Evolutionary conservation across 2,113 vertebrate species (phyloP).

Genomic region (Chionomys nivalis): DNA sequence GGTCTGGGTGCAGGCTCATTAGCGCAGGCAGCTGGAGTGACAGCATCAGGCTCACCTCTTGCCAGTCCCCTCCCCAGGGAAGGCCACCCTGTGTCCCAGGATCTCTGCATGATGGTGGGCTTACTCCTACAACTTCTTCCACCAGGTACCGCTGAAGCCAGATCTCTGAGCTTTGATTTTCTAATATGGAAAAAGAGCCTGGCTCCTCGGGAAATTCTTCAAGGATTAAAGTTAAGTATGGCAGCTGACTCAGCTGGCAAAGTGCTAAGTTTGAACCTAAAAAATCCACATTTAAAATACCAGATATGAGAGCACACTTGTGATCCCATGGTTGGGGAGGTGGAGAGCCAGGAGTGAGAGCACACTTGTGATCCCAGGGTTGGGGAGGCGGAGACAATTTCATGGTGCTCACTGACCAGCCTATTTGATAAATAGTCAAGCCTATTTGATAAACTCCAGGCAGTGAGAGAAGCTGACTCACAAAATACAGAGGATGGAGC

Average conservation of each 20-base stretch:
- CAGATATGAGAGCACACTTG: not conserved
- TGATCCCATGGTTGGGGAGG: too few species aligned
- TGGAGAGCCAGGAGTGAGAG: too few species aligned
- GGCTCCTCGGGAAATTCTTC: not conserved
- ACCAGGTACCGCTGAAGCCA: not conserved
- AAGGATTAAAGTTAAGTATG: not conserved
- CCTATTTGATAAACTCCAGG: not conserved
- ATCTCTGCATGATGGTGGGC: too few species aligned
- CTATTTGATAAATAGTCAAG: too few species aligned
- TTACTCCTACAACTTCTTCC: not conserved
- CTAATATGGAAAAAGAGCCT: constrained; percentile 1
- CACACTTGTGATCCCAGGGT: too few species aligned
- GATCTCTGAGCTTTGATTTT: not conserved
- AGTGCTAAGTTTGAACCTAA: not conserved
- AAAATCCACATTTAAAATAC: not conserved
- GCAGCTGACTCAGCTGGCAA: not conserved
- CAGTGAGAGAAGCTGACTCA: not conserved
- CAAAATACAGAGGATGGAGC: too few species aligned
- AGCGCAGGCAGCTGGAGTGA: constrained; percentile 59
- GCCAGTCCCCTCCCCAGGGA: not conserved
- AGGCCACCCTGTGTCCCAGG: not conserved
- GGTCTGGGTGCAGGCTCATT: constrained; percentile 71
- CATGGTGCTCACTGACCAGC: not conserved
- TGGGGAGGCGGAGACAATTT: too few species aligned
- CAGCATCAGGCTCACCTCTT: not conserved